Base-by-base conservation (phyloP, 2,888 invertebrate genomes). In the Zootermopsis nevadensis region DNA sequence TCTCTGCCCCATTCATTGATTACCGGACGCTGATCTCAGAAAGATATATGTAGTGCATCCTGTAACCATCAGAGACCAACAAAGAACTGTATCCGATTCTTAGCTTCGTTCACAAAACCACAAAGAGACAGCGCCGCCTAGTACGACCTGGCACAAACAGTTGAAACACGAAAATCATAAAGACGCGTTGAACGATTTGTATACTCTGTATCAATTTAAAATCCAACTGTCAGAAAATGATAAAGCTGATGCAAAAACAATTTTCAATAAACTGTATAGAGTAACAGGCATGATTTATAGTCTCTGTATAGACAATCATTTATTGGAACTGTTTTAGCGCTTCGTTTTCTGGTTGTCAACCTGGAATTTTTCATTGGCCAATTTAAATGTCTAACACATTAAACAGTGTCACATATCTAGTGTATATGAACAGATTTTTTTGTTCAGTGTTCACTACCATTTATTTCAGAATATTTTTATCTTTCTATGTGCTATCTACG, bases 181-280 rank as follows among this genome's bases (percentile, higher is more conserved):
- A 1, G 4, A 60, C 60, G n/a, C n/a, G 60, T 2, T 60, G 60
- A 60, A n/a, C 60, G 60, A 60, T 60, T n/a, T 60, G 60, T 60
- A 60, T 27, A 60, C n/a, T 60, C 60, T 27, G 60, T n/a, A 60
- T 60, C 60, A 60, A 60, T 60, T n/a, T 24, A 60, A 60, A n/a
- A 60, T 27, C n/a, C n/a, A 60, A 27, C 7, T 27, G n/a, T 27
- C 27, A 60, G 7, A 8, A 60, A n/a, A 10, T 1, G n/a, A 60
- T 27, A 60, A 15, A 60, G n/a, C 6, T 1, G n/a, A n/a, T n/a
- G 15, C n/a, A n/a, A n/a, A 60, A 60, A n/a, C 60, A n/a, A 27
- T 60, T 60, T 60, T n/a, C 60, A 6, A n/a, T 60, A 6, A 1
- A 60, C 12, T 60, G 7, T 10, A 60, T n/a, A 22, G 22, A 55